Percentiles rank a stretch among this genome's conserved stretches.
These are phyloP conservation scores for Cerastoderma edule DNA, from an alignment of 2,888 invertebrate species.

Conservation along the genomic window DNA sequence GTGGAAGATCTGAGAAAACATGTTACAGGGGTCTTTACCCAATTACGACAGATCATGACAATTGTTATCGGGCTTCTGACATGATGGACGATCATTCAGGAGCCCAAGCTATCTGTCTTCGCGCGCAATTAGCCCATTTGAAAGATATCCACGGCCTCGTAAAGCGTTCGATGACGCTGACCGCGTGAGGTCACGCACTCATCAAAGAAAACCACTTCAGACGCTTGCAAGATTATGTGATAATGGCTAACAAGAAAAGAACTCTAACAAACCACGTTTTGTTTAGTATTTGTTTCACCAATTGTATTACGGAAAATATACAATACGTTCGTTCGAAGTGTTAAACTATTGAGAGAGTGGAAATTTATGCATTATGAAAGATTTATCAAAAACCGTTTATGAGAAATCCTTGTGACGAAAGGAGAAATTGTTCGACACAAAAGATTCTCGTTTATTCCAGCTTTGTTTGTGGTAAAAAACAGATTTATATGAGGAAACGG, in stretches of 20 bases:
- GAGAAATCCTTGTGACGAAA: too few relatives aligned
- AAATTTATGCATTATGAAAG: too few relatives aligned
- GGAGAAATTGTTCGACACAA: too few relatives aligned
- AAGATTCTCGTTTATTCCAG: too few relatives aligned
- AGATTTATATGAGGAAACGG: too few relatives aligned
- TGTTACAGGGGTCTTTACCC: constrained; percentile 18
- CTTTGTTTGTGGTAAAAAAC: too few relatives aligned
- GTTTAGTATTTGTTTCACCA: too few relatives aligned
- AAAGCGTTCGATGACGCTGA: constrained; percentile 24
- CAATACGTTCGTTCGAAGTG: too few relatives aligned
- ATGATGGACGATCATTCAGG: constrained; percentile 5
- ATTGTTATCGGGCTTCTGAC: constrained; percentile 23
- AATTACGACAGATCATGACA: constrained; percentile 16
- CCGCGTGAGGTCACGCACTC: constrained; percentile 21
- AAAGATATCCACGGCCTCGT: constrained; percentile 15
- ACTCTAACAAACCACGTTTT: not conserved
- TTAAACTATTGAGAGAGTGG: too few relatives aligned
- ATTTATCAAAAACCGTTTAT: too few relatives aligned
- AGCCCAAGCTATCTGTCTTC: constrained; percentile 19
- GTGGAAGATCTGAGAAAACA: constrained; percentile 17
- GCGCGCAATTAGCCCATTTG: constrained; percentile 23
- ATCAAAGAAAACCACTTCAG: constrained; percentile 28
- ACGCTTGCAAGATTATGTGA: constrained; percentile 26
- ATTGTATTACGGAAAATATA: too few relatives aligned
- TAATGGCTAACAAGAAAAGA: constrained; percentile 10